Percentiles rank a stretch among this genome's conserved stretches.
Conservation (phyloP, 2,888 invertebrate species). For the Eurytoma adleriae region DNA sequence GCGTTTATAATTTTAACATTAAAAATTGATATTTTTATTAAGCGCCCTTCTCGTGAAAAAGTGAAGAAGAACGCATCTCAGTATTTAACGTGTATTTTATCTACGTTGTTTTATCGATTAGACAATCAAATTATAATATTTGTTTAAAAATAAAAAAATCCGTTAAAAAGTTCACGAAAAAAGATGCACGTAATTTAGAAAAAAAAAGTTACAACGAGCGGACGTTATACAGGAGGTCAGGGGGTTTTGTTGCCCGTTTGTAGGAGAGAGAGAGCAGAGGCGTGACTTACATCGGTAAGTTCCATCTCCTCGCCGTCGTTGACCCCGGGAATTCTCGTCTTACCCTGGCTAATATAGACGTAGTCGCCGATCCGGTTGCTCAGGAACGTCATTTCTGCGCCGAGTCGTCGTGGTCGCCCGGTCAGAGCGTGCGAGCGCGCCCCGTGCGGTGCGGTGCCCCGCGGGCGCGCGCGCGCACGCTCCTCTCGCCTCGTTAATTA, state of each 20-base stretch:
- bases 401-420: conserved; percentile 66
- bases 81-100: too few species aligned
- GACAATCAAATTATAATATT: too few species aligned
- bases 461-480: neutral
- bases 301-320: conserved; percentile 95
- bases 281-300: conserved; percentile 88
- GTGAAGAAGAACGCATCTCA: too few species aligned
- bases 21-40: too few species aligned
- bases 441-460: too few species aligned
- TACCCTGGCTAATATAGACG: conserved; percentile 95
- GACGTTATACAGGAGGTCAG: too few species aligned
- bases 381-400: conserved; percentile 88
- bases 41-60: too few species aligned
- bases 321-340: conserved; percentile 95
- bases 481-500: conserved; percentile 38
- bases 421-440: conserved; percentile 44
- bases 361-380: conserved; percentile 91
- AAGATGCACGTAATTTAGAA: conserved; percentile 28
- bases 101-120: too few species aligned
- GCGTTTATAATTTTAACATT: too few species aligned
- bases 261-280: neutral
- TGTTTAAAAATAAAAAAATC: neutral
- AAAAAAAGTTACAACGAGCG: neutral
- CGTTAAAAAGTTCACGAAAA: conserved; percentile 7
- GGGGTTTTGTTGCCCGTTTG: neutral